These are phyloP conservation scores for Cetonia aurata DNA, from an alignment of 2,888 invertebrate genomes.

Conservation along the genomic window DNA sequence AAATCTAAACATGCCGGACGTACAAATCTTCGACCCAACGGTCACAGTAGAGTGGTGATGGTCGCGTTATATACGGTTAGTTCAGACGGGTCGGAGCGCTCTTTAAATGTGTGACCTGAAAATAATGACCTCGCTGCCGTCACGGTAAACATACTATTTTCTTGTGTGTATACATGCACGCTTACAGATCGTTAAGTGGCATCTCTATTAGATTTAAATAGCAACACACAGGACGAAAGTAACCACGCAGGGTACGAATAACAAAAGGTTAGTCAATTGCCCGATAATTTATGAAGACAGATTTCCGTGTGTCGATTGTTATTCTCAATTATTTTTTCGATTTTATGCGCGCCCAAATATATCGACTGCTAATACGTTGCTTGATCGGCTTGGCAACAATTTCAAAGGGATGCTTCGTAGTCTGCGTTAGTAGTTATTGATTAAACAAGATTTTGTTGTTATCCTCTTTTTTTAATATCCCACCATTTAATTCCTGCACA, in stretches of 20 bases:
- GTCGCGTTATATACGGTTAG: slow-evolving; percentile 16
- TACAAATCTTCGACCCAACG: slow-evolving; percentile 41
- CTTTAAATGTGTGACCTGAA: slow-evolving; percentile 37
- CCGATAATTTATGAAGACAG: slow-evolving; percentile 10
- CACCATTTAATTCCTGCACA: background rate
- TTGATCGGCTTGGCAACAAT: too few species aligned
- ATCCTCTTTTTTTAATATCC: background rate
- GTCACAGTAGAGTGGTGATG: slow-evolving; percentile 34
- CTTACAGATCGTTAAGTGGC: slow-evolving; percentile 31
- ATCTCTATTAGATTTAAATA: slow-evolving; percentile 31
- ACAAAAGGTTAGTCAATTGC: slow-evolving; percentile 34
- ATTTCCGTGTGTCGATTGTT: background rate
- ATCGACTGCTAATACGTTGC: too few species aligned
- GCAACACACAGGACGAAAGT: slow-evolving; percentile 16
- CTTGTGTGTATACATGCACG: slow-evolving; percentile 11
- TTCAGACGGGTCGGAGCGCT: slow-evolving; percentile 25
- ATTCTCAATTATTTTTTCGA: slow-evolving; percentile 9
- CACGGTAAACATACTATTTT: slow-evolving; percentile 20
- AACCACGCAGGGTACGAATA: slow-evolving; percentile 26
- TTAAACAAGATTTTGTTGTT: slow-evolving; percentile 34
- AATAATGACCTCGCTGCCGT: slow-evolving; percentile 34
- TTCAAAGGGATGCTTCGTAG: slow-evolving; percentile 7
- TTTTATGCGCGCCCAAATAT: background rate
- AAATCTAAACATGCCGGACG: slow-evolving; percentile 38
- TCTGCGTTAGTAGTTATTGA: slow-evolving; percentile 25